Base-by-base conservation (phyloP, 2,797 vertebrate genomes). In the Phoebastria nigripes region DNA sequence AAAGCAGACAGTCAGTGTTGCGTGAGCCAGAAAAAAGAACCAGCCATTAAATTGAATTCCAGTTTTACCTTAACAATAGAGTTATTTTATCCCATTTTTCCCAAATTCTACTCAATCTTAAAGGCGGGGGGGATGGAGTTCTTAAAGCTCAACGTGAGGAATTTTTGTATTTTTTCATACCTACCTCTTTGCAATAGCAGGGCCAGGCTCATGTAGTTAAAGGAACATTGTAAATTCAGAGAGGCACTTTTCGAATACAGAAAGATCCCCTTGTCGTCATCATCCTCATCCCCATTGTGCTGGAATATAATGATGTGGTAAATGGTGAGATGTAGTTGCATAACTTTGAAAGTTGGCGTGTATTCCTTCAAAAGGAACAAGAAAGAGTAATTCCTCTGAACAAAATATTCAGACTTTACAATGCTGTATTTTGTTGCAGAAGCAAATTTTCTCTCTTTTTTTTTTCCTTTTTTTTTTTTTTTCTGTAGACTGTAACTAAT, bases 1-100 rank as follows among this genome's bases (percentile, higher is more conserved):
- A 90, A 95, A 90, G 56, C 65, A 81, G 86, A 26, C 39, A 87
- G 35, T 41, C 70, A 54, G 71, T 67, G 72, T 63, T 92, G 55
- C 33, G 7, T 74, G 49, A 90, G 56, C 47, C 61, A 88, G 82
- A 71, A 85, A 59, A 89, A 89, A 78, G 31, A 91, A 39, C 14
- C 13, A 56, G 47, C 52, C 83, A 25, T 67, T 91, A 77, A 82
- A 62, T 3, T 80, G 47, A 90, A 69, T 78, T 90, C 24, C 41
- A 56, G 20, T 82, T 83, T 88, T 93, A 80, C 84, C 54, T 87
- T 56, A 77, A 67, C 25, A 63, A 33, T 33, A 46, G 22, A 67
- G 12, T 80, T 69, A n/a, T 65, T 92, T 70, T 63, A 82, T 74
- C 35, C 17, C 10, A 8, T 79, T 79, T 87, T 88, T 28, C 28